Evolutionary conservation across 2,888 invertebrate genomes (phyloP).

Genomic region (Autographa gamma): DNA sequence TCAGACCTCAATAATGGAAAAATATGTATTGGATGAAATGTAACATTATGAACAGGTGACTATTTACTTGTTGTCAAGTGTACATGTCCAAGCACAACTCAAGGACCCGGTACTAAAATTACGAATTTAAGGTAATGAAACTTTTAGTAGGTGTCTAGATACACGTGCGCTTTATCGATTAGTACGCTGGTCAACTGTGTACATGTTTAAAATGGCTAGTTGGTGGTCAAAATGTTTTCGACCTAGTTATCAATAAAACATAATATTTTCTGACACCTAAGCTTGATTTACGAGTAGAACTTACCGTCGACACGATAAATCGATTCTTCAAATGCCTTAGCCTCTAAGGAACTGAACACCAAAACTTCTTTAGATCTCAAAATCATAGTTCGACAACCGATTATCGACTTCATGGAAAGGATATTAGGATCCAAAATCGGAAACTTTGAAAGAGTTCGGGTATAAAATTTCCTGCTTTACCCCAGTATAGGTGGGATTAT

Average conservation of each 20-base stretch:
- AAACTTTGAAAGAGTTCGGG: conserved; percentile 38
- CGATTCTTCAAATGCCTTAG: conserved; percentile 47
- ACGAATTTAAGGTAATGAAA: conserved; percentile 1
- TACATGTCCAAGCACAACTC: not conserved
- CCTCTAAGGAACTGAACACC: conserved; percentile 38
- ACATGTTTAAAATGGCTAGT: not conserved
- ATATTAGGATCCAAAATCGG: conserved; percentile 53
- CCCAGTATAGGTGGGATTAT: conserved; percentile 63
- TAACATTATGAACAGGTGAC: not conserved
- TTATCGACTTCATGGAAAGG: conserved; percentile 38
- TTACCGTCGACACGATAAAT: conserved; percentile 42
- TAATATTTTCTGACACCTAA: conserved; percentile 39
- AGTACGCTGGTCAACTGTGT: not conserved
- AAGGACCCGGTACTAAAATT: not conserved
- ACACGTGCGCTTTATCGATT: conserved; percentile 4
- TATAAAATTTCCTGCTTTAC: conserved; percentile 60
- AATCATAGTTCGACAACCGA: conserved; percentile 46
- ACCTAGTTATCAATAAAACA: conserved; percentile 40
- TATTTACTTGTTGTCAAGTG: not conserved
- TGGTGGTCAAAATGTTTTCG: not conserved
- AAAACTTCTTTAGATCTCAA: conserved; percentile 26
- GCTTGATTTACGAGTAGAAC: conserved; percentile 52
- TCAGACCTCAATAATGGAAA: not conserved
- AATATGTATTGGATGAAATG: not conserved
- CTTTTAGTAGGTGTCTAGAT: not conserved